Evolutionary conservation across 2,797 vertebrate species (phyloP), one percentile per base, ranked within the genome.

Genomic region (Lacerta agilis): DNA sequence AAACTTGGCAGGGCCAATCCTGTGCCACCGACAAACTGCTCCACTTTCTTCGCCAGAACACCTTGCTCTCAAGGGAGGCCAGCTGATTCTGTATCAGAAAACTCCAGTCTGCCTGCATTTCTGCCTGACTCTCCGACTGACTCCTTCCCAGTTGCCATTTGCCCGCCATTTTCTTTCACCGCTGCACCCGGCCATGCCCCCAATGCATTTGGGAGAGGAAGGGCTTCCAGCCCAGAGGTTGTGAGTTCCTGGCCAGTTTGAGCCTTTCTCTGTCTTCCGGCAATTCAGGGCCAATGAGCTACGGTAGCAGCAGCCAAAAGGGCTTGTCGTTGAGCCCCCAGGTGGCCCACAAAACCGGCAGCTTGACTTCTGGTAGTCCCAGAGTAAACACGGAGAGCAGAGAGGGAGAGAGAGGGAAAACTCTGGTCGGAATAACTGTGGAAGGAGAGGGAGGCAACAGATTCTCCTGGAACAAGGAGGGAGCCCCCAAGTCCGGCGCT

Each of bases 401-500:
- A 76, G 66, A 87, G 71, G 83, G 66, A n/a, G 80, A n/a, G 71
- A 87, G 71, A 85, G 66, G 36, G 80, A 5, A 76, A 58, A 81
- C 8, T n/a, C 17, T 11, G 41, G 0, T 0, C 5, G 55, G 33
- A 67, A 58, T 49, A 4, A 0, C 5, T 9, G 9, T 38, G 77
- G 33, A 73, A 11, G 13, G 43, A 10, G 79, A 3, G 41, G 43
- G 61, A 83, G 38, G 29, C n/a, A 10, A 20, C 58, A 69, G 3
- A 25, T 66, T 66, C 67, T 82, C 81, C 85, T 75, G 45, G 80
- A 29, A 38, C 33, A 0, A 0, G 18, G 85, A 88, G 64, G 67
- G 80, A 85, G 75, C 58, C 79, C 72, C 41, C 2, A 41, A 0
- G 0, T 9, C 66, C 80, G 66, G 15, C 43, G 5, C 78, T 3